A percentile compares a stretch with the other conserved stretches of the same genome.
Evolutionary conservation across 2,888 invertebrate genomes (phyloP).

Genomic region (Oasisia sp.): DNA sequence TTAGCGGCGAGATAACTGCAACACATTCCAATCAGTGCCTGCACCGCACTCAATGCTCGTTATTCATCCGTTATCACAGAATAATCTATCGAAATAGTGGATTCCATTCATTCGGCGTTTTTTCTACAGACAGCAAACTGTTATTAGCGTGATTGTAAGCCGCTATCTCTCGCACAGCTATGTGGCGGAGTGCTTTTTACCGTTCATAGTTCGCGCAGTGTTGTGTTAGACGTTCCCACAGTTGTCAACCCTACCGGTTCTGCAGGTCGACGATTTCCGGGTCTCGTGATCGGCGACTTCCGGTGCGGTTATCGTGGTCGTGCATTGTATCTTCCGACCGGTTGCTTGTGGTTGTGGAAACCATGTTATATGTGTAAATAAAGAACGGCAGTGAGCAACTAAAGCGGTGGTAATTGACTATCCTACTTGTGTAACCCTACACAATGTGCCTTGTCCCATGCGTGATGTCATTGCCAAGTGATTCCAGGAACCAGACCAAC

Average conservation of each 20-base stretch:
- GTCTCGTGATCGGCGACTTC: neutral
- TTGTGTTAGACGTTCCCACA: neutral
- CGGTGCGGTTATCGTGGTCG: neutral
- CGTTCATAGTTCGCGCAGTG: neutral
- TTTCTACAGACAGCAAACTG: neutral
- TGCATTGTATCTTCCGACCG: neutral
- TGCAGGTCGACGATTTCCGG: neutral
- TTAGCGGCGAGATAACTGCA: neutral
- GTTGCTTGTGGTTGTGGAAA: neutral
- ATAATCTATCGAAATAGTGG: conserved; percentile 6
- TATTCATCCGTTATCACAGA: neutral
- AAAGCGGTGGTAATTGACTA: no score
- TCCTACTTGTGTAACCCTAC: no score
- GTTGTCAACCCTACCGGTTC: neutral
- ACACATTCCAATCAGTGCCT: neutral
- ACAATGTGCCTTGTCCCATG: no score
- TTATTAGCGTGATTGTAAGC: neutral
- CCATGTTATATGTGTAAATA: neutral
- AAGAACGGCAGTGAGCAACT: no score
- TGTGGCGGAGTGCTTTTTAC: neutral
- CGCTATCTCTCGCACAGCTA: neutral
- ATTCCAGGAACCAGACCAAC: no score
- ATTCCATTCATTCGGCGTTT: neutral
- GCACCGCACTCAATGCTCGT: neutral
- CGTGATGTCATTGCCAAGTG: no score